These are phyloP conservation scores for Pleuronectes platessa DNA, from an alignment of 2,113 vertebrate genomes.

Conservation along the genomic window DNA sequence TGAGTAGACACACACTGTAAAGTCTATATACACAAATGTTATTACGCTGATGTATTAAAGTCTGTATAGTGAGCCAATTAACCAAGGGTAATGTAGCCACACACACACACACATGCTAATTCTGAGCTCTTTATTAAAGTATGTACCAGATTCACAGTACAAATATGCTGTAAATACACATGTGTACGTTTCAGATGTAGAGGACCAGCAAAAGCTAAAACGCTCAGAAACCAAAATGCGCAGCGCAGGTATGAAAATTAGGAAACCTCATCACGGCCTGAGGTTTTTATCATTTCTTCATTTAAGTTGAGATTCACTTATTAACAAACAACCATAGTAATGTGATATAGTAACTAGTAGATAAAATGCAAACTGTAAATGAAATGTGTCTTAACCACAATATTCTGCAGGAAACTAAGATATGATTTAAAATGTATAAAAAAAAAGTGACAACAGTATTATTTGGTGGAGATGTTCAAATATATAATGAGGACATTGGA, in stretches of 20 bases:
- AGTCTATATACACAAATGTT: slow-evolving; percentile 53
- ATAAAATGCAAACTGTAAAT: too few relatives aligned
- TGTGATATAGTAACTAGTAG: neutral
- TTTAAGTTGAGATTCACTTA: neutral
- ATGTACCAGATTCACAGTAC: slow-evolving; percentile 9
- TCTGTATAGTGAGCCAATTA: slow-evolving; percentile 58
- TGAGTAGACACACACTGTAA: slow-evolving; percentile 65
- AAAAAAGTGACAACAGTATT: neutral
- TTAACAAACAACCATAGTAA: neutral
- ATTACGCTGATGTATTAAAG: slow-evolving; percentile 54
- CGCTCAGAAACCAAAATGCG: slow-evolving; percentile 44
- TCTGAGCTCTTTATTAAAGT: slow-evolving; percentile 1
- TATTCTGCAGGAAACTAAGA: too few relatives aligned
- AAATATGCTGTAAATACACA: slow-evolving; percentile 46
- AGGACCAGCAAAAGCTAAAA: slow-evolving; percentile 34
- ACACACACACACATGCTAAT: slow-evolving; percentile 32
- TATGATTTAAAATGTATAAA: too few relatives aligned
- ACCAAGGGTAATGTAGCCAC: slow-evolving; percentile 61
- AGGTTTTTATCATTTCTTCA: neutral
- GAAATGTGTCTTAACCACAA: too few relatives aligned
- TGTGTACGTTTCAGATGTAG: slow-evolving; percentile 17
- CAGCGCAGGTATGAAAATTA: slow-evolving; percentile 14
- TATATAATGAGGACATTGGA: neutral
- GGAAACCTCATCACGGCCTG: neutral
- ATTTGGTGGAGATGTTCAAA: neutral